Evolutionary conservation across 1,140 invertebrate species (phyloP).

Genomic region (Drosophila dunni): DNA sequence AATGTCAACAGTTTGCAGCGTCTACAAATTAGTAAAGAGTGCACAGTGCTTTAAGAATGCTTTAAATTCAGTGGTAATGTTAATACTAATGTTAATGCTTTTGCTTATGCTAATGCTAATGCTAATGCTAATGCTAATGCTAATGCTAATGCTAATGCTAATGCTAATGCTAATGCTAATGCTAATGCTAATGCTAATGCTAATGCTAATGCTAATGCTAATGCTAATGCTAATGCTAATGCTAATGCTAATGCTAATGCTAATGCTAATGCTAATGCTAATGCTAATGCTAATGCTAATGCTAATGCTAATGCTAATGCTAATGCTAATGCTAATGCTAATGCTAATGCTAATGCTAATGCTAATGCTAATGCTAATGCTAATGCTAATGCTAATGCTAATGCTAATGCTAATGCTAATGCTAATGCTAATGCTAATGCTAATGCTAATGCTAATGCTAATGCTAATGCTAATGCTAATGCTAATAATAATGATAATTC

Average conservation of each 20-base stretch:
- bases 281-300: neutral
- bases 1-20: conserved; percentile 45
- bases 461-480: neutral
- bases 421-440: neutral
- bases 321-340: neutral
- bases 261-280: neutral
- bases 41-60: neutral
- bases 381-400: no score
- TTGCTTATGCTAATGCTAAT: neutral
- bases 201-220: neutral
- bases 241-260: neutral
- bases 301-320: neutral
- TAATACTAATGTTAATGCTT: neutral
- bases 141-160: neutral
- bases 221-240: conserved; percentile 1
- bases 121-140: neutral
- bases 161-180: neutral
- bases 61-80: neutral
- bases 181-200: neutral
- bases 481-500: no score
- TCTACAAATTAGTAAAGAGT: conserved; percentile 47
- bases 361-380: neutral
- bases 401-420: neutral
- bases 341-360: neutral
- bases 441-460: conserved; percentile 8